Percentiles rank a stretch among this genome's conserved stretches.
phyloP scores from a whole-genome alignment of 2,797 vertebrate species.

The Sebastes steindachneri region DNA sequence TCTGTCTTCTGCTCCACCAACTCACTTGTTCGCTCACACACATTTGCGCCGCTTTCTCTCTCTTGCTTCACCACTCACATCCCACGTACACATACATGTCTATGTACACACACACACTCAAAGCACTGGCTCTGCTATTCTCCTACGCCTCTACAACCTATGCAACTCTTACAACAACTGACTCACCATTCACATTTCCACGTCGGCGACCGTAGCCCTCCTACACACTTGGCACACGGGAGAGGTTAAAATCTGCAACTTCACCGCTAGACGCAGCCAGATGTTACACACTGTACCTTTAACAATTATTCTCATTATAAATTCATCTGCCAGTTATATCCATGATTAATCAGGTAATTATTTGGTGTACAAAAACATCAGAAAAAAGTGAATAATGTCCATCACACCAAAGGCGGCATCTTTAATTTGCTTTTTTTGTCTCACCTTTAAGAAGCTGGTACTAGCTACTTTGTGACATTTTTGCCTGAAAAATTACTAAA shows the following conservation, averaged over 20 bases:
- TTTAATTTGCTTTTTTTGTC: background rate
- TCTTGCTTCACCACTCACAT: background rate
- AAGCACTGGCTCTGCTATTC: background rate
- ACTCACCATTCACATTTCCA: background rate
- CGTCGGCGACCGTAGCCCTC: background rate
- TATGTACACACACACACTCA: background rate
- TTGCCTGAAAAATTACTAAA: accelerated
- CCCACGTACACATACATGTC: background rate
- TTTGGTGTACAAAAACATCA: background rate
- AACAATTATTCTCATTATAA: background rate
- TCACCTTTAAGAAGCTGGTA: background rate
- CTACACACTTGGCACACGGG: background rate
- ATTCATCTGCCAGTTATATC: background rate
- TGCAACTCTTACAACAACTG: background rate
- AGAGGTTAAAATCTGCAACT: background rate
- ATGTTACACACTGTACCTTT: background rate
- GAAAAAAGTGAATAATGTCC: background rate
- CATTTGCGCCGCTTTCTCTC: background rate
- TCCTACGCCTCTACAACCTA: background rate
- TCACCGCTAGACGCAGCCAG: too few relatives aligned
- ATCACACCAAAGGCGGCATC: background rate
- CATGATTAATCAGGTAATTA: background rate
- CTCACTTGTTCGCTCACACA: background rate
- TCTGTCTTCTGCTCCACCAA: background rate
- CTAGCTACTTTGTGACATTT: background rate